Conservation (phyloP, 2,113 vertebrate genomes). For the Xenopus borealis region DNA sequence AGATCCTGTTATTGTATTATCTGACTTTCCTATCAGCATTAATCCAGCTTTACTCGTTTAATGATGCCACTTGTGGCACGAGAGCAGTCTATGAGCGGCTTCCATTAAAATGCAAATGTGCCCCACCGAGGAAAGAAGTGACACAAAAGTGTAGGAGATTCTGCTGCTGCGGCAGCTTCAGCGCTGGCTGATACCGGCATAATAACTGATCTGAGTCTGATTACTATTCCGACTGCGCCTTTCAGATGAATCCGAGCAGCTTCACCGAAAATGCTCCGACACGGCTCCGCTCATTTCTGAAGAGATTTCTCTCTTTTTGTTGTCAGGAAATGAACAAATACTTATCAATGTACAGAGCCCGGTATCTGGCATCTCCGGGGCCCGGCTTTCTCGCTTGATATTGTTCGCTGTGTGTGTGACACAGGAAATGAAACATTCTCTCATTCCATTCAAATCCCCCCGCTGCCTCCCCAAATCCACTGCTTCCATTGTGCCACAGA, state of each 20-base stretch:
- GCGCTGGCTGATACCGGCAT: constrained; percentile 71
- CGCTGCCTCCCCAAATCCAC: constrained; percentile 66
- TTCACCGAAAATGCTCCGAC: constrained; percentile 75
- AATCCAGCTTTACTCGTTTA: constrained; percentile 99
- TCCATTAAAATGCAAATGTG: constrained; percentile 99
- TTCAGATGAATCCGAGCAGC: constrained; percentile 64
- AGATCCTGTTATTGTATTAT: constrained; percentile 87
- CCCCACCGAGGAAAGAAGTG: constrained; percentile 86
- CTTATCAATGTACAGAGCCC: constrained; percentile 89
- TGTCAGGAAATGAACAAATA: constrained; percentile 99
- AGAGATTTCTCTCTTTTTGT: constrained; percentile 85
- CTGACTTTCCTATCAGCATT: constrained; percentile 94
- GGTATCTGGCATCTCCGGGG: constrained; percentile 84
- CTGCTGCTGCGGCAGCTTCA: constrained; percentile 62
- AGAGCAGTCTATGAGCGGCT: constrained; percentile 97
- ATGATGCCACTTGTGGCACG: constrained; percentile 99
- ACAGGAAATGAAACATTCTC: constrained; percentile 95
- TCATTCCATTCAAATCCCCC: constrained; percentile 63
- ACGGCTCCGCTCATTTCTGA: constrained; percentile 77
- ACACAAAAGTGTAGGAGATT: constrained; percentile 87
- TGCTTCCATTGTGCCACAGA: background rate
- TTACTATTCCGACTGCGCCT: constrained; percentile 80
- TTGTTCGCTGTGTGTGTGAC: constrained; percentile 76
- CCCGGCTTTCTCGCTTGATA: constrained; percentile 90
- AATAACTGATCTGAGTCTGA: constrained; percentile 87